These are phyloP conservation scores for Odontomachus brunneus DNA, from an alignment of 1,140 invertebrate species.

Conservation along the genomic window DNA sequence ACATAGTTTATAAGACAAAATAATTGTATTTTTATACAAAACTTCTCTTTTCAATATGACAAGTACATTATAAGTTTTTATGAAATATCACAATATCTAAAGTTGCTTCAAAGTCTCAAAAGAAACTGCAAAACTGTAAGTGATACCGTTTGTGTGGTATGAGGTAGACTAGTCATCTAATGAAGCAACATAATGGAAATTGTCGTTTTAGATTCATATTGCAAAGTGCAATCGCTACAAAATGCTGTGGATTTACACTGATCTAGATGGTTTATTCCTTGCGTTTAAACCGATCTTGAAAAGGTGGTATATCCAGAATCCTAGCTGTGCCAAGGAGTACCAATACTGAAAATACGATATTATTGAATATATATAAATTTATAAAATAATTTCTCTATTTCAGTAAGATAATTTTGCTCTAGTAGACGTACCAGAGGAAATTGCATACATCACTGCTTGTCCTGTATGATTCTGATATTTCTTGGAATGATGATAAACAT, in stretches of 20 bases:
- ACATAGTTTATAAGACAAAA: not conserved
- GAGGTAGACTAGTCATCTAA: not conserved
- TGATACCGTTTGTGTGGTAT: not conserved
- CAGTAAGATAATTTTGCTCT: not conserved
- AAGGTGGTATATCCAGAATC: conserved; percentile 79
- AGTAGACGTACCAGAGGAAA: conserved; percentile 74
- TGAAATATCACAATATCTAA: not conserved
- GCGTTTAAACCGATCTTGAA: conserved; percentile 73
- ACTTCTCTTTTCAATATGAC: not conserved
- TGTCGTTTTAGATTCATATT: conserved; percentile 2
- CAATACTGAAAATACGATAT: conserved; percentile 73
- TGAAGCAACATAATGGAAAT: not conserved
- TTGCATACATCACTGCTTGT: conserved; percentile 75
- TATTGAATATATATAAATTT: conserved; percentile 22
- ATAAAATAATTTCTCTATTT: not conserved
- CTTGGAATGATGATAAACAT: conserved; percentile 80
- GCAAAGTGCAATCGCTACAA: not conserved
- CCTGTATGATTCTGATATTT: conserved; percentile 73
- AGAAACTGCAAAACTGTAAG: not conserved
- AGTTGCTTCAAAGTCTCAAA: not conserved
- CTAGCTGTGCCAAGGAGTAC: conserved; percentile 76
- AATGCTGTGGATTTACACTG: not conserved
- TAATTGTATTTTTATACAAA: conserved; percentile 29
- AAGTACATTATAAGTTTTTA: not conserved
- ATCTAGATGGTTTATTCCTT: conserved; percentile 4